Conservation (phyloP, 2,113 vertebrate genomes). For the Hydrolagus affinis region DNA sequence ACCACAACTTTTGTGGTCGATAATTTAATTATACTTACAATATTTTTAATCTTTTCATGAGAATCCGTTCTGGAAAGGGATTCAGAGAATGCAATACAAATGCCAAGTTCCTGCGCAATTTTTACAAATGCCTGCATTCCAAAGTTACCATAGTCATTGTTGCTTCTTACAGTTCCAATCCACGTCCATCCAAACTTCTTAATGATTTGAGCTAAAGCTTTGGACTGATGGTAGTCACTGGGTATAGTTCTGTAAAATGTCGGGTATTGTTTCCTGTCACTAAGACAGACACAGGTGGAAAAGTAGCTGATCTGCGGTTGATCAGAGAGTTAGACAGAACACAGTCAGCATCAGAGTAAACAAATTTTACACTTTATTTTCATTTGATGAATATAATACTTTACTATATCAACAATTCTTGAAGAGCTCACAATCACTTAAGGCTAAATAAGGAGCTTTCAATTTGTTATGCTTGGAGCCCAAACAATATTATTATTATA, state of each 20-base stretch:
- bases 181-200: slow-evolving; percentile 62
- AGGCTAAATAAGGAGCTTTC: no score
- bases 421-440: no score
- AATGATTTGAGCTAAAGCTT: slow-evolving; percentile 55
- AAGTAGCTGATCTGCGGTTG: slow-evolving; percentile 57
- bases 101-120: slow-evolving; percentile 48
- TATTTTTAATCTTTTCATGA: slow-evolving; percentile 43
- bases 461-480: no score
- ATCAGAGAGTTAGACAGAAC: neutral
- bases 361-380: slow-evolving; percentile 20
- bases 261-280: slow-evolving; percentile 54
- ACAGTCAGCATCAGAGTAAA: neutral
- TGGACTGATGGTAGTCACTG: slow-evolving; percentile 59
- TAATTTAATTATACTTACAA: slow-evolving; percentile 46
- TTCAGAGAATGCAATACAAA: slow-evolving; percentile 59
- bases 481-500: no score
- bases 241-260: slow-evolving; percentile 62
- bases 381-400: neutral
- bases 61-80: slow-evolving; percentile 51
- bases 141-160: slow-evolving; percentile 61
- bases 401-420: no score
- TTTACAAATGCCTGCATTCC: slow-evolving; percentile 57
- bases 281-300: slow-evolving; percentile 60
- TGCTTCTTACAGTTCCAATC: slow-evolving; percentile 58
- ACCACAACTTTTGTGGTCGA: slow-evolving; percentile 54